Conservation (phyloP, 2,797 vertebrate genomes). For the Clarias laeviceps region DNA sequence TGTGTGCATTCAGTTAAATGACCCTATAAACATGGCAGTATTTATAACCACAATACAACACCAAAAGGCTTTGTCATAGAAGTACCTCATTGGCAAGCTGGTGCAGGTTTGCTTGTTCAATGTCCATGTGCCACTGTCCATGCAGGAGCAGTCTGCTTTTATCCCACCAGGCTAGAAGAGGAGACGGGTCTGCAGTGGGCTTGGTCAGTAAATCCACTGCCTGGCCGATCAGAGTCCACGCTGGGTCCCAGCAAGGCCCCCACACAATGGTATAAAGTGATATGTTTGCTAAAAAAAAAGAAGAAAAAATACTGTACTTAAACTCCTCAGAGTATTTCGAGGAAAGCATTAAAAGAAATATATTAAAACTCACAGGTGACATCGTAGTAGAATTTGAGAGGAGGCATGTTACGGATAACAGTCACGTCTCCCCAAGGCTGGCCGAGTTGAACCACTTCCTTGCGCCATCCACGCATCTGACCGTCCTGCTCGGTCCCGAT, state of each 20-base stretch:
- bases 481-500: conserved; percentile 91
- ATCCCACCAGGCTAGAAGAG: conserved; percentile 95
- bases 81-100: conserved; percentile 94
- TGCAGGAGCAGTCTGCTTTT: conserved; percentile 95
- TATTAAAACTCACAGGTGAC: conserved; percentile 85
- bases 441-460: conserved; percentile 82
- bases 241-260: conserved; percentile 98
- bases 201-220: conserved; percentile 95
- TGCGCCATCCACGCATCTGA: conserved; percentile 83
- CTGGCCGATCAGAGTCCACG: conserved; percentile 96
- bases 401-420: conserved; percentile 92
- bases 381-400: conserved; percentile 96
- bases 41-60: background rate
- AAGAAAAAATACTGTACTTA: background rate
- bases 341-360: background rate
- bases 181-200: conserved; percentile 89
- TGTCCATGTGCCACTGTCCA: conserved; percentile 91
- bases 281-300: conserved; percentile 81
- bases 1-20: background rate
- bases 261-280: conserved; percentile 94
- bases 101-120: conserved; percentile 95
- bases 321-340: background rate
- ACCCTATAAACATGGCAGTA: background rate
- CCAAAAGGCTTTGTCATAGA: background rate
- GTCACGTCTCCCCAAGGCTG: conserved; percentile 88